Conservation (phyloP, 2,113 vertebrate genomes). For the Heterocephalus glaber region DNA sequence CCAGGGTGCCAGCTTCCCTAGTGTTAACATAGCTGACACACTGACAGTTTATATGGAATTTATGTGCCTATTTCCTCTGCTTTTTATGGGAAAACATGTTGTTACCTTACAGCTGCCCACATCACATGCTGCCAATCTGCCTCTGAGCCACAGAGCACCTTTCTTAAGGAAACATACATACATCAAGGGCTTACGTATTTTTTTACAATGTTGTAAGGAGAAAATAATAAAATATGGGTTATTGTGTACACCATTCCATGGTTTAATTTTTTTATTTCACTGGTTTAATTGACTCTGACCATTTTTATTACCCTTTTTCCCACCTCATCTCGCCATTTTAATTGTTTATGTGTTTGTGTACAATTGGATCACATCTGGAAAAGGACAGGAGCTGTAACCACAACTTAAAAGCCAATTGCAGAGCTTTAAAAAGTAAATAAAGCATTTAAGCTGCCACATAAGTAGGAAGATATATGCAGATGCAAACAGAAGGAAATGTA, state of each 20-base stretch:
- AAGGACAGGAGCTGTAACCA: conserved; percentile 80
- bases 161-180: conserved; percentile 87
- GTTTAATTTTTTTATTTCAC: conserved; percentile 87
- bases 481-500: conserved; percentile 74
- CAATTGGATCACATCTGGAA: conserved; percentile 78
- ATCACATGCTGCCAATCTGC: conserved; percentile 85
- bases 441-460: conserved; percentile 81
- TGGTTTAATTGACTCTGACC: conserved; percentile 82
- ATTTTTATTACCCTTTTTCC: conserved; percentile 77
- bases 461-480: conserved; percentile 76
- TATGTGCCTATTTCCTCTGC: conserved; percentile 88
- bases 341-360: conserved; percentile 81
- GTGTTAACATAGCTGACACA: conserved; percentile 88
- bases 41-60: conserved; percentile 89
- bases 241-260: conserved; percentile 67
- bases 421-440: conserved; percentile 82
- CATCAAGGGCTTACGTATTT: conserved; percentile 88
- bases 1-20: conserved; percentile 83
- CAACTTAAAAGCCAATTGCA: conserved; percentile 81
- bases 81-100: conserved; percentile 90
- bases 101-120: conserved; percentile 88
- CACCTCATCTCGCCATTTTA: conserved; percentile 77
- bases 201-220: conserved; percentile 85
- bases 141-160: conserved; percentile 86
- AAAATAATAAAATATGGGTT: conserved; percentile 88